Evolutionary conservation across 1,140 invertebrate species (phyloP).

Genomic region (Lepidurus apus): DNA sequence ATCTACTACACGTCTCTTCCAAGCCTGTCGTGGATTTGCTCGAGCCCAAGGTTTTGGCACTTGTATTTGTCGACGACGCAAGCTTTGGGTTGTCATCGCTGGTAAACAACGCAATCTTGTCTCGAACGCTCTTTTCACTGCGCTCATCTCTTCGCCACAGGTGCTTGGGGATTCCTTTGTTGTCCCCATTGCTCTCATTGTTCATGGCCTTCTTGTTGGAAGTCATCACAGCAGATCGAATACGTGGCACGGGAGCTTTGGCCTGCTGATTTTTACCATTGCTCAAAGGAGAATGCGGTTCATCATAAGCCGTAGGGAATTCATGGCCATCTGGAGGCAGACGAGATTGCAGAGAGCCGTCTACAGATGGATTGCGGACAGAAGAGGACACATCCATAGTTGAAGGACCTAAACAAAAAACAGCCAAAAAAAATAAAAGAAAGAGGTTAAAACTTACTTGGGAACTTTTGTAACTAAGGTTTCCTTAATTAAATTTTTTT

Average conservation of each 20-base stretch:
- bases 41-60: neutral
- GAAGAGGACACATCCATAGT: conserved; percentile 38
- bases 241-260: conserved; percentile 29
- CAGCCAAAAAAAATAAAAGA: neutral
- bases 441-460: neutral
- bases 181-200: conserved; percentile 32
- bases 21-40: neutral
- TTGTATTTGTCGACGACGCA: neutral
- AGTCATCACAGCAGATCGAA: conserved; percentile 23
- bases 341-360: conserved; percentile 50
- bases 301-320: conserved; percentile 54
- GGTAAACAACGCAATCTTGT: conserved; percentile 85
- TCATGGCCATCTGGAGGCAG: conserved; percentile 82
- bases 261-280: conserved; percentile 12
- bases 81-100: conserved; percentile 39
- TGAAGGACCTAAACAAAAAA: conserved; percentile 34
- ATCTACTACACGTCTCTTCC: neutral
- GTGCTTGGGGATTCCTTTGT: conserved; percentile 33
- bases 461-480: too few relatives aligned
- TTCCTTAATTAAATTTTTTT: neutral
- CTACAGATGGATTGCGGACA: conserved; percentile 32
- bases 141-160: conserved; percentile 52
- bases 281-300: conserved; percentile 35
- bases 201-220: neutral
- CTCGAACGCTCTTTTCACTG: conserved; percentile 70